Conservation (phyloP, 2,113 vertebrate species). For the Peromyscus californicus region DNA sequence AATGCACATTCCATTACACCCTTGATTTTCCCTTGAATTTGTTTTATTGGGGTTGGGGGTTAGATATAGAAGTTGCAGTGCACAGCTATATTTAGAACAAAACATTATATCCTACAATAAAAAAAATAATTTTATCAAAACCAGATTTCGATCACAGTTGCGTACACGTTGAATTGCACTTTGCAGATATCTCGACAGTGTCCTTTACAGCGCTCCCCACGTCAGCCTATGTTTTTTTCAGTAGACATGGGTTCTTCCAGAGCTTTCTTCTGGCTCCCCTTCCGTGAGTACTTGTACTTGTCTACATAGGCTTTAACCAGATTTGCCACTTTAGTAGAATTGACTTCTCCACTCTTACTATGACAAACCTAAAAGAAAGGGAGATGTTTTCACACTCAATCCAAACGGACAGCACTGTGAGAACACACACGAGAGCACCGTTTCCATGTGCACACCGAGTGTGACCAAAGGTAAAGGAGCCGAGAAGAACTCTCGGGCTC, state of each 20-base stretch:
- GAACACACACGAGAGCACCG: conserved; percentile 11
- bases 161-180: conserved; percentile 95
- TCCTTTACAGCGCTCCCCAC: conserved; percentile 37
- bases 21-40: conserved; percentile 84
- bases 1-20: conserved; percentile 83
- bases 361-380: conserved; percentile 93
- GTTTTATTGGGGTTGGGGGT: conserved; percentile 77
- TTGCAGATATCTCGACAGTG: conserved; percentile 87
- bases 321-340: conserved; percentile 97
- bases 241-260: conserved; percentile 85
- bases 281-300: conserved; percentile 97
- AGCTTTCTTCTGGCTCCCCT: conserved; percentile 90
- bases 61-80: conserved; percentile 87
- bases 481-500: neutral
- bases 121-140: conserved; percentile 96
- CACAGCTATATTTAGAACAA: conserved; percentile 89
- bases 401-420: conserved; percentile 42
- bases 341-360: conserved; percentile 99
- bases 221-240: conserved; percentile 85
- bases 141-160: conserved; percentile 89
- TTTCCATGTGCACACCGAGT: neutral
- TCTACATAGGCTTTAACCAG: conserved; percentile 98
- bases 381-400: conserved; percentile 56
- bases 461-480: neutral
- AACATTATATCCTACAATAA: conserved; percentile 91